These are phyloP conservation scores for Stigmatopora argus DNA, from an alignment of 2,113 vertebrate genomes.

Conservation along the genomic window DNA sequence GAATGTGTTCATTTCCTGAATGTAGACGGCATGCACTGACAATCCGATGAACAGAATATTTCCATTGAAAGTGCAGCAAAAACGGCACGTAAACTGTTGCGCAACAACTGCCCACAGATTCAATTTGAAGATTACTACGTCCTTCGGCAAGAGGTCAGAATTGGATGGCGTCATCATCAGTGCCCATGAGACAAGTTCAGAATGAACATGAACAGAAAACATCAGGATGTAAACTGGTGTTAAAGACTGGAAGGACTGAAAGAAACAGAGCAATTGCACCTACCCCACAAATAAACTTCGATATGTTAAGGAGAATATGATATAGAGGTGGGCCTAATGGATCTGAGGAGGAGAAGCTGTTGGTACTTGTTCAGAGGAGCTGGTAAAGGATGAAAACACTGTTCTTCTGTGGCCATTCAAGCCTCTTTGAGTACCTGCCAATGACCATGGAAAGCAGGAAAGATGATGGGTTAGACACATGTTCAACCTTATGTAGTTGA, in stretches of 20 bases:
- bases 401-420: constrained; percentile 43
- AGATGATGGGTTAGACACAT: too few species aligned
- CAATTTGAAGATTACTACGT: constrained; percentile 22
- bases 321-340: constrained; percentile 12
- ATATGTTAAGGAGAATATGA: constrained; percentile 10
- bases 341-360: constrained; percentile 24
- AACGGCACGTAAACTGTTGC: constrained; percentile 31
- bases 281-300: background rate
- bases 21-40: constrained; percentile 3
- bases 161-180: constrained; percentile 17
- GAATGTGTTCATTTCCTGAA: constrained; percentile 22
- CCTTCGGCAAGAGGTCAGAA: constrained; percentile 39
- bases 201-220: constrained; percentile 13
- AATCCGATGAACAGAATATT: constrained; percentile 24
- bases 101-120: constrained; percentile 11
- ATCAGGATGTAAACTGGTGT: constrained; percentile 34
- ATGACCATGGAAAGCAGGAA: constrained; percentile 3
- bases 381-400: constrained; percentile 23
- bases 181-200: constrained; percentile 16
- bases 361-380: constrained; percentile 44
- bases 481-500: background rate
- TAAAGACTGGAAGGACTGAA: constrained; percentile 42
- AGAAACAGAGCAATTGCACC: background rate
- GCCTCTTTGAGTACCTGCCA: constrained; percentile 69
- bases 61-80: constrained; percentile 36